Base-by-base conservation (phyloP, 2,113 vertebrate genomes). In the Myodes glareolus region DNA sequence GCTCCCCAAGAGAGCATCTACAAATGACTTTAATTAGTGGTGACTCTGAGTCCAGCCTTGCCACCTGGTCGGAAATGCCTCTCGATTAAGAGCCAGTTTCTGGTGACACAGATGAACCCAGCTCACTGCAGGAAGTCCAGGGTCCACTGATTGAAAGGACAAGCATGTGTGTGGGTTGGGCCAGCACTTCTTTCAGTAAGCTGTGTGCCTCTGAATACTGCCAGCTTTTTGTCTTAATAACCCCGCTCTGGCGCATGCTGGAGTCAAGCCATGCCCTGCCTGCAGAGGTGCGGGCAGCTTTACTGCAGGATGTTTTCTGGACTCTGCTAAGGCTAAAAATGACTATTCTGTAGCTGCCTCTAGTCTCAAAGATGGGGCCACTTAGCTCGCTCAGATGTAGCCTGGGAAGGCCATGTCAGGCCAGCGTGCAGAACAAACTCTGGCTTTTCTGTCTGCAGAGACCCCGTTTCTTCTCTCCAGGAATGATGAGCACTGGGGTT, bases 241-340 rank as follows among this genome's bases (percentile, higher is more conserved):
- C 11, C 76, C 1, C 19, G 17, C 19, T 27, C 0, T 29, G 68
- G 73, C 25, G 25, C 36, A 52, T 7, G 3, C 75, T 70, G 3
- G 76, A 9, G 55, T 87, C n/a, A 6, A n/a, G 52, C 3, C 33
- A 23, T 61, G 31, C 47, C 36, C 52, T 55, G 55, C n/a, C 39
- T 23, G 61, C 19, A 39, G 55, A 31, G 61, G 13, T 10, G 0
- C 13, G 19, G 52, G 65, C 47, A 75, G 50, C 42, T 42, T 67
- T 13, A 52, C 75, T 92, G 93, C 75, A 58, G 85, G 77, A 70
- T 87, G 67, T 39, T 91, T 93, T 78, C 23, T 84, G 81, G 55
- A 45, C 23, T 77, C 45, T 63, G 29, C 29, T 21, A 45, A 76
- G 45, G 75, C 47, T 63, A 39, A 23, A 68, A 84, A 29, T 58